Evolutionary conservation across 2,113 vertebrate species (phyloP), one percentile per base, ranked within the genome.

Genomic region (Budorcas taxicolor): DNA sequence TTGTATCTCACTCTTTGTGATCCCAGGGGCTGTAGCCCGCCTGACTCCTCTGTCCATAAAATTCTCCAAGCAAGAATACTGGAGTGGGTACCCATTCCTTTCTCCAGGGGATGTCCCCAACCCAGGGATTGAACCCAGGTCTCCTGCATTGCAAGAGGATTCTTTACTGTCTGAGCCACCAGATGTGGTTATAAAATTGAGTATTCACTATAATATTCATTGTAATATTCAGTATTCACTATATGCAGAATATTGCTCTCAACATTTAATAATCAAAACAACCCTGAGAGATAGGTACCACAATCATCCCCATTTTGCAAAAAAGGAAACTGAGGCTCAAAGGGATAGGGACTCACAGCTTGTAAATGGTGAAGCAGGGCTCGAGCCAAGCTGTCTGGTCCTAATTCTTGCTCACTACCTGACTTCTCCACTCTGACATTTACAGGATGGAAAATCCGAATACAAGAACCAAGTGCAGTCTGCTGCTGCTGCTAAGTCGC

Each of bases 231-330:
- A 33, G 2, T 14, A 47, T 19, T 94, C 60, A 27, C 50, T 25
- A 0, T 3, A 33, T 7, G 13, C 25, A 78, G 40, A 55, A 40
- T 58, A n/a, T 12, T 8, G 1, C 16, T 62, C 27, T 40, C 36
- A 87, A 55, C 16, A 76, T 23, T 62, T 15, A 33, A 25, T 31
- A 3, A 62, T 16, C 60, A 25, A 40, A 25, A 67, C 43, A 53
- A 62, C 13, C 4, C 43, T 0, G 0, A 5, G 23, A 60, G 5
- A 27, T 21, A 60, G 15, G 31, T 15, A 31, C 10, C 25, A 1
- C 40, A 13, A 3, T 82, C 25, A 52, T 13, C 7, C n/a, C 19
- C 71, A 71, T 23, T 53, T 74, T 45, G 50, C 11, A 45, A 53
- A 19, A 31, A 45, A 81, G 33, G 14, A 67, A 71, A 45, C 12